Conservation (phyloP, 2,888 invertebrate genomes). For the Bellardia bayeri region DNA sequence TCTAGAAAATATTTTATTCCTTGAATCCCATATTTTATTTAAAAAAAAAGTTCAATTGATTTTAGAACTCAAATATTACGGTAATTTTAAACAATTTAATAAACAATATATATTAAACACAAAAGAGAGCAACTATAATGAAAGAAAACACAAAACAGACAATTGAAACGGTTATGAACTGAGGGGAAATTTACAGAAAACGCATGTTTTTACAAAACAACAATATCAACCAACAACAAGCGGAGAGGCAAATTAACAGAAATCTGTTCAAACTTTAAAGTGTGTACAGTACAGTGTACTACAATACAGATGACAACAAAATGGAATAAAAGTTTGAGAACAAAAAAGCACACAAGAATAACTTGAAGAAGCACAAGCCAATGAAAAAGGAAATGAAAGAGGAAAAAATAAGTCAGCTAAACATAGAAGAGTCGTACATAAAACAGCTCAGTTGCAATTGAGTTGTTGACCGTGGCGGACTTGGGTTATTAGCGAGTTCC, state of each 20-base stretch:
- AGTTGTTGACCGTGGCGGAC: constrained; percentile 81
- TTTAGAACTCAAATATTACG: neutral
- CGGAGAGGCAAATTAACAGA: constrained; percentile 42
- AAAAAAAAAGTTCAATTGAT: no score
- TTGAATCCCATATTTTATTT: no score
- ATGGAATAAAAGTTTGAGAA: neutral
- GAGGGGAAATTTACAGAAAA: constrained; percentile 61
- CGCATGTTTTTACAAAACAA: constrained; percentile 42
- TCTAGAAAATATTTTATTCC: no score
- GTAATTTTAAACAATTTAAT: neutral
- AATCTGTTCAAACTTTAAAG: no score
- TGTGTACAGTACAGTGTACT: neutral
- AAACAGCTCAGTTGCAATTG: constrained; percentile 80
- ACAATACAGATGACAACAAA: neutral
- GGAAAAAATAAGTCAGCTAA: constrained; percentile 80
- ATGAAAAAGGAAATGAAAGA: constrained; percentile 46
- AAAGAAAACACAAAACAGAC: neutral
- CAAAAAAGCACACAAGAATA: constrained; percentile 41
- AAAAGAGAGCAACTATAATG: neutral
- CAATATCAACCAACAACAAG: constrained; percentile 35
- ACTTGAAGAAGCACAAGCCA: constrained; percentile 42
- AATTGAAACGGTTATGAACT: constrained; percentile 60
- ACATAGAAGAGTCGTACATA: constrained; percentile 72
- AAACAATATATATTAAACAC: neutral
- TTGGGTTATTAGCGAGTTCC: constrained; percentile 73